These are phyloP conservation scores for Amniataba percoides DNA, from an alignment of 2,797 vertebrate genomes.

Conservation along the genomic window DNA sequence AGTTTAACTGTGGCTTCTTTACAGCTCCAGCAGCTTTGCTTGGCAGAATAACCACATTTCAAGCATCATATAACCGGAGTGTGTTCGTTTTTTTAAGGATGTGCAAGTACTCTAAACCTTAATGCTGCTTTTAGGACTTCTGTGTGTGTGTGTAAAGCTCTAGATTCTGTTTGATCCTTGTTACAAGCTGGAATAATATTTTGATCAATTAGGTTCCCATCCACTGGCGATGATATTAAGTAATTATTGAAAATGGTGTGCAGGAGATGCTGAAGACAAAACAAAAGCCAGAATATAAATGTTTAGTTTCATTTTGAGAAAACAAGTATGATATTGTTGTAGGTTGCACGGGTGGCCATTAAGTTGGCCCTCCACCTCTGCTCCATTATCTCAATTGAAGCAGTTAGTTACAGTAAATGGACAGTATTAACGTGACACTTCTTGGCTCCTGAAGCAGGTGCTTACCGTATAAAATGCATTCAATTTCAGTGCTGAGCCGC, in stretches of 20 bases:
- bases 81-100: slow-evolving; percentile 28
- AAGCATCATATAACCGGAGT: slow-evolving; percentile 66
- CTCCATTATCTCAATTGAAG: slow-evolving; percentile 78
- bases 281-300: slow-evolving; percentile 19
- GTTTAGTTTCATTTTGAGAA: slow-evolving; percentile 34
- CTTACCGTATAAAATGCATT: slow-evolving; percentile 70
- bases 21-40: slow-evolving; percentile 44
- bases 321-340: slow-evolving; percentile 22
- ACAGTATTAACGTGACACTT: slow-evolving; percentile 65
- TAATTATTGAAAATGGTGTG: slow-evolving; percentile 38
- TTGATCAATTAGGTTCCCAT: slow-evolving; percentile 36
- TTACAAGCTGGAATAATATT: slow-evolving; percentile 19
- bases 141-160: slow-evolving; percentile 15
- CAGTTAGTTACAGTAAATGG: slow-evolving; percentile 74
- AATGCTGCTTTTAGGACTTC: slow-evolving; percentile 32
- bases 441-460: slow-evolving; percentile 73
- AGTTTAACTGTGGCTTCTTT: slow-evolving; percentile 58
- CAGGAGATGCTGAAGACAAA: slow-evolving; percentile 17
- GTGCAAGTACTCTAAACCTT: slow-evolving; percentile 52
- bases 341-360: slow-evolving; percentile 18
- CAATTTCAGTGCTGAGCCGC: slow-evolving; percentile 58
- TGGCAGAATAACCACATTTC: slow-evolving; percentile 66
- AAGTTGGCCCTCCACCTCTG: slow-evolving; percentile 46
- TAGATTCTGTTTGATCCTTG: slow-evolving; percentile 10
- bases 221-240: slow-evolving; percentile 5